Evolutionary conservation across 2,113 vertebrate species (phyloP).

Genomic region (Xenotilapia caudafasciata): DNA sequence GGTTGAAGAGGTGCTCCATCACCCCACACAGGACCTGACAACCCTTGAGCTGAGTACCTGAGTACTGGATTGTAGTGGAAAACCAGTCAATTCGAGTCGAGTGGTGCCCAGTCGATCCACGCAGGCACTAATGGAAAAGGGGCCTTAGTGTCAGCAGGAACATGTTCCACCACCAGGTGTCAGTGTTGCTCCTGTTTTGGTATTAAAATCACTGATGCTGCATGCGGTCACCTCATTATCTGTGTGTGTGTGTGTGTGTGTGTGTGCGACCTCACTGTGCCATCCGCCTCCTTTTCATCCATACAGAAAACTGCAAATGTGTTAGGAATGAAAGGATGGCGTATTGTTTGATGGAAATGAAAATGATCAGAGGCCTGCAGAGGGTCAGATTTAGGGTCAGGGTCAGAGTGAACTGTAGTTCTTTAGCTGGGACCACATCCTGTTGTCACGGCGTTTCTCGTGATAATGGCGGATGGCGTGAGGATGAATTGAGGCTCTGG

Average conservation of each 20-base stretch:
- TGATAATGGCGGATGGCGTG: not conserved
- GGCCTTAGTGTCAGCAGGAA: not conserved
- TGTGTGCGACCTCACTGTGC: not conserved
- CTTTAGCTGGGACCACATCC: not conserved
- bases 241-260: not conserved
- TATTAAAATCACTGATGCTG: not conserved
- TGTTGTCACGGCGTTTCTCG: not conserved
- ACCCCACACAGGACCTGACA: not conserved
- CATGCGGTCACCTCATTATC: not conserved
- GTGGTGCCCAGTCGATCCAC: not conserved
- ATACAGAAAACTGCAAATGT: not conserved
- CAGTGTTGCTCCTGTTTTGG: not conserved
- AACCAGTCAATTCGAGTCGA: not conserved
- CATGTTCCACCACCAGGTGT: not conserved
- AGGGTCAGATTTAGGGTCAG: not conserved
- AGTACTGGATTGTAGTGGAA: not conserved
- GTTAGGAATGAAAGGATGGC: accelerated
- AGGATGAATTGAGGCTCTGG: accelerated
- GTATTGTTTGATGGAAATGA: not conserved
- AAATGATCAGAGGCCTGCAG: not conserved
- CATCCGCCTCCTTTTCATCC: not conserved
- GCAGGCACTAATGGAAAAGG: not conserved
- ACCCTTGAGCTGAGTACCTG: not conserved
- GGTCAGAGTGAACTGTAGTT: not conserved
- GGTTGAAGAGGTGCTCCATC: not conserved